phyloP scores from a whole-genome alignment of 2,113 vertebrate genomes.

The Odobenus rosmarus region DNA sequence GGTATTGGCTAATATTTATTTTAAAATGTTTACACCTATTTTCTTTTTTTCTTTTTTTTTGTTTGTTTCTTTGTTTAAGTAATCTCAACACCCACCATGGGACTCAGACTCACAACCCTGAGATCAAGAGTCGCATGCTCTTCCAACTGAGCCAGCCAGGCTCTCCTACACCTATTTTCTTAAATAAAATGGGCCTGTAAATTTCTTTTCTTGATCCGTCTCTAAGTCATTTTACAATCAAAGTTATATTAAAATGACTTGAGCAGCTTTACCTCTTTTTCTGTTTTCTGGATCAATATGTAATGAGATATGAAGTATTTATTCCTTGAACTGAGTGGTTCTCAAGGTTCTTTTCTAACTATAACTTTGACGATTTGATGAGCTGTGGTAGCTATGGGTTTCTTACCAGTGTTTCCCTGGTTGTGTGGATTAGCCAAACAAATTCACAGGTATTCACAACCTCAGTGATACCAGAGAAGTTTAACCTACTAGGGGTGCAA shows the following conservation, averaged over 20 bases:
- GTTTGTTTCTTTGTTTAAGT: not conserved
- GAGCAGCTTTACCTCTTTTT: not conserved
- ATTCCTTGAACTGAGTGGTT: not conserved
- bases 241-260: slow-evolving; percentile 48
- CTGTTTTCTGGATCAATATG: slow-evolving; percentile 18
- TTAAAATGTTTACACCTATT: slow-evolving; percentile 47
- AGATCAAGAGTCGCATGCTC: not conserved
- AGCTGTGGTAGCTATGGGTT: not conserved
- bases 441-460: not conserved
- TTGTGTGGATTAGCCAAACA: not conserved
- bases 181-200: slow-evolving; percentile 33
- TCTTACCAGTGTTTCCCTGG: not conserved
- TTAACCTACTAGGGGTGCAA: not conserved
- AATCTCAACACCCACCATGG: not conserved
- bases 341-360: not conserved
- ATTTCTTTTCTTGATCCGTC: not conserved
- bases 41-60: not conserved
- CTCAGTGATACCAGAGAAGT: too few species aligned
- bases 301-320: slow-evolving; percentile 5
- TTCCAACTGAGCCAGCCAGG: not conserved
- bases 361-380: not conserved
- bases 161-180: not conserved
- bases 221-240: slow-evolving; percentile 39
- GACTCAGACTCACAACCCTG: not conserved
- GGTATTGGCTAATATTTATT: slow-evolving; percentile 29